Conservation (phyloP, 2,888 invertebrate species). For the Pammene aurita region DNA sequence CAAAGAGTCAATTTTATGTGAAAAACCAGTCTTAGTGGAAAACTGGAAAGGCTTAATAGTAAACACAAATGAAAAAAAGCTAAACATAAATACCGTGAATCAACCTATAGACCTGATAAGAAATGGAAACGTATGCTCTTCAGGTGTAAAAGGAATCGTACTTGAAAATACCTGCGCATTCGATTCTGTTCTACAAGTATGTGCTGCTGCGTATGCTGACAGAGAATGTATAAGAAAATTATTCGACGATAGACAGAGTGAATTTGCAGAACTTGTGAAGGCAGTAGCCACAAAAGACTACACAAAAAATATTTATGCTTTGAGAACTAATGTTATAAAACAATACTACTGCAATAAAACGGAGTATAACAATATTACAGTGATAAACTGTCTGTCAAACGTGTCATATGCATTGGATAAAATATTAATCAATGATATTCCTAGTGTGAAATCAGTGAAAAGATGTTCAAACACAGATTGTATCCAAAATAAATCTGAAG, state of each 20-base stretch:
- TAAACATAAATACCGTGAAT: background rate
- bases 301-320: background rate
- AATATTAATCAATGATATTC: constrained; percentile 6
- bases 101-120: background rate
- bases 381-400: constrained; percentile 1
- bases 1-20: no score
- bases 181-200: constrained; percentile 3
- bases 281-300: constrained; percentile 2
- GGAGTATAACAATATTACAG: background rate
- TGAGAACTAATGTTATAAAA: background rate
- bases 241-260: background rate
- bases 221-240: background rate
- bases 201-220: background rate
- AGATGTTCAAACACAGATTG: constrained; percentile 2
- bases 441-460: background rate
- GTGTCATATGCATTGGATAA: background rate
- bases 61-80: background rate
- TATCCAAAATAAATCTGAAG: background rate
- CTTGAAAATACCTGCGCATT: constrained; percentile 5
- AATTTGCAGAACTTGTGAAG: background rate
- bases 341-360: constrained; percentile 1
- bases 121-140: constrained; percentile 5
- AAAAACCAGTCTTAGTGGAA: background rate
- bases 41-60: constrained; percentile 6
- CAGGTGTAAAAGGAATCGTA: background rate